phyloP scores from a whole-genome alignment of 2,113 vertebrate genomes.

The Puma concolor region DNA sequence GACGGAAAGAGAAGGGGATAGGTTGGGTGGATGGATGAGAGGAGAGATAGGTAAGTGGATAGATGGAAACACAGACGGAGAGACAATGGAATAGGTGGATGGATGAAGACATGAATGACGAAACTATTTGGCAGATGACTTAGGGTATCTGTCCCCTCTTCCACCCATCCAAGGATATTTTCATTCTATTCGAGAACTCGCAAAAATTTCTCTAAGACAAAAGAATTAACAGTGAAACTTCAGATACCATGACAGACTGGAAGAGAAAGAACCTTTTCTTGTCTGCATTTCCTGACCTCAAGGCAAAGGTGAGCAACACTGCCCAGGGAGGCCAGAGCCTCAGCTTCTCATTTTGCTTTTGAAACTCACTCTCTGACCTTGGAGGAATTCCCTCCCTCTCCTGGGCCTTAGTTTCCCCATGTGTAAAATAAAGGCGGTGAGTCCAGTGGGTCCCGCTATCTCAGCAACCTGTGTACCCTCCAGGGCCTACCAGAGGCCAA shows the following conservation, averaged over 20 bases:
- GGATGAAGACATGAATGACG: background rate
- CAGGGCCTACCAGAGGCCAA: background rate
- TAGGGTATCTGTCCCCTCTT: background rate
- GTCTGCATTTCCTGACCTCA: background rate
- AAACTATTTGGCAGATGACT: background rate
- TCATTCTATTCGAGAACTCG: background rate
- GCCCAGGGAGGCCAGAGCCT: background rate
- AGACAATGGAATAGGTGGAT: background rate
- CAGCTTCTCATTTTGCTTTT: background rate
- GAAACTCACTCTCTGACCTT: background rate
- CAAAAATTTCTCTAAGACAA: background rate
- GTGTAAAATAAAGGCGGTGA: background rate
- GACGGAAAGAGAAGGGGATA: background rate
- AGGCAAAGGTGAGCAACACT: background rate
- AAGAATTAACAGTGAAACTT: background rate
- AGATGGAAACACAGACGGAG: background rate
- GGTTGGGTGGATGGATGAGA: background rate
- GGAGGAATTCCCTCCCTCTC: background rate
- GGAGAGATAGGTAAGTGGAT: background rate
- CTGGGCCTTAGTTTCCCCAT: background rate
- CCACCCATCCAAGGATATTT: background rate
- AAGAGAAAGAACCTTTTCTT: background rate
- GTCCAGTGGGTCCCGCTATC: background rate
- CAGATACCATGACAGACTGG: background rate
- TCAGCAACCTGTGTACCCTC: background rate